Evolutionary conservation across 2,797 vertebrate species (phyloP), one percentile per base, ranked within the genome.

Genomic region (Geotrypetes seraphini): DNA sequence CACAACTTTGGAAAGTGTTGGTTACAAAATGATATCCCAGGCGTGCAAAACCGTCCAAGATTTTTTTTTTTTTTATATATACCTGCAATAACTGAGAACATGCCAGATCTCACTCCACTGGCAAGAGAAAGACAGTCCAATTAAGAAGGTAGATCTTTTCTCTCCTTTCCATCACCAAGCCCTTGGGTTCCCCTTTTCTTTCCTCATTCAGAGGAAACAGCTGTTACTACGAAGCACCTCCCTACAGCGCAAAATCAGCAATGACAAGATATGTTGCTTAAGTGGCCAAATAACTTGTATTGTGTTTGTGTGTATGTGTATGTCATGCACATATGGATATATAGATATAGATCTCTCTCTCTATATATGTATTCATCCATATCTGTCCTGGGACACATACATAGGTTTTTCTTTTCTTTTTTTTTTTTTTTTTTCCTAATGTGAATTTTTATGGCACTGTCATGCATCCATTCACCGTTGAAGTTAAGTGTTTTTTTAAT

Each of bases 401-500:
- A 32, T 73, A 73, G 64, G 58, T 65, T 73, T 83, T 83, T n/a
- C n/a, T n/a, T n/a, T 65, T 73, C 83, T 83, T n/a, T n/a, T n/a
- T n/a, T 65, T 73, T 65, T 73, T 83, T n/a, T n/a, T n/a, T n/a
- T n/a, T 58, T 72, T 75, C 79, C 77, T 77, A 73, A 82, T 79
- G 71, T 69, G 74, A 69, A 63, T 80, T 81, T 85, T 84, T 83
- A 82, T 72, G 60, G 77, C 58, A 67, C 60, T 83, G 51, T 75
- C 79, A 79, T 82, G 66, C 61, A 71, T 57, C 73, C 69, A 73
- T 83, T 86, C 73, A 78, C 66, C 64, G 55, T 76, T 83, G 74
- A 82, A 75, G 77, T 75, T 84, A 81, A 86, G 81, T 82, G 73
- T 76, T 85, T 86, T 75, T 85, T 84, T 83, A 87, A 85, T 84